Evolutionary conservation across 2,888 invertebrate genomes (phyloP).

Genomic region (Lasioglossum malachurum): DNA sequence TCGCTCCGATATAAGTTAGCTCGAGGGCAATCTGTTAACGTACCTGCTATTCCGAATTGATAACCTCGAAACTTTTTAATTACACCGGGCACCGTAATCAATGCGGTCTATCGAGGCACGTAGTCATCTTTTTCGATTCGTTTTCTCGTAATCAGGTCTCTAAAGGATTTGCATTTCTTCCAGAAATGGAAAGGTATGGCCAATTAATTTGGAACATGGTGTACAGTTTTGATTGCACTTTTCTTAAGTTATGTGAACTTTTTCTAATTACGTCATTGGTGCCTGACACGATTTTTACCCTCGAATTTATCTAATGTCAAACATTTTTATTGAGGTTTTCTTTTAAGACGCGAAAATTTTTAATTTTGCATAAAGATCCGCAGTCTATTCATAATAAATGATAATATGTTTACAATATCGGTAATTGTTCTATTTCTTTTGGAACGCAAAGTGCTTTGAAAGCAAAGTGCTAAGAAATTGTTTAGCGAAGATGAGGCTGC

Average conservation of each 20-base stretch:
- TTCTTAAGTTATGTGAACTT: not conserved
- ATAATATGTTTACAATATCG: not conserved
- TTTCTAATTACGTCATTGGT: not conserved
- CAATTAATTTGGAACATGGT: not conserved
- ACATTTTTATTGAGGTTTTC: not conserved
- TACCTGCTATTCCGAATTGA: not conserved
- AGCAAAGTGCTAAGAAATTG: no score
- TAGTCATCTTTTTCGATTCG: not conserved
- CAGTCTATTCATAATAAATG: not conserved
- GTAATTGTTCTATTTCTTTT: not conserved
- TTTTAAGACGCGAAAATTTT: not conserved
- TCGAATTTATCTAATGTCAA: not conserved
- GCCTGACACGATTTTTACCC: no score
- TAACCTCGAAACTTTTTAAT: conserved; percentile 3
- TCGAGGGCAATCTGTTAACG: not conserved
- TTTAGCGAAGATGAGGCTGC: not conserved
- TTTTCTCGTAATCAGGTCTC: not conserved
- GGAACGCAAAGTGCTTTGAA: not conserved
- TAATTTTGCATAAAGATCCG: not conserved
- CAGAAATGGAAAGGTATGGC: not conserved
- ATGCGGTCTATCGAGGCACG: not conserved
- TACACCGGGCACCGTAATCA: not conserved
- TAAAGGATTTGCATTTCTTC: not conserved
- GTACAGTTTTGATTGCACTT: no score
- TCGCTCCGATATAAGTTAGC: conserved; percentile 29